A percentile compares a stretch with the other conserved stretches of the same genome.
phyloP scores from a whole-genome alignment of 2,113 vertebrate genomes.

The Felis catus region F.catus_Fca126_mat1.0 CM031415.1:88373501-88374000 shows the following conservation, averaged over 20 bases:
- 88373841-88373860: neutral
- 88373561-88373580: neutral
- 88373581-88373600: neutral
- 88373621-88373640: neutral
- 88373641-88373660: conserved; percentile 9
- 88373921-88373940: conserved; percentile 2
- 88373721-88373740: conserved; percentile 17
- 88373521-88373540: neutral
- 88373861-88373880: neutral
- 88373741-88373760: neutral
- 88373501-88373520: neutral
- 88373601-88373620: neutral
- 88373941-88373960: neutral
- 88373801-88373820: neutral
- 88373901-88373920: neutral
- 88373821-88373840: neutral
- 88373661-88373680: neutral
- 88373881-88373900: neutral
- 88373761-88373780: neutral
- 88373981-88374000: neutral
- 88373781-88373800: neutral
- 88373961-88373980: neutral
- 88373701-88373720: conserved; percentile 26
- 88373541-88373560: neutral
- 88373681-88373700: neutral